Percentiles rank a stretch among this genome's conserved stretches.
phyloP scores from a whole-genome alignment of 1,140 invertebrate genomes.

The Aricia agestis region DNA sequence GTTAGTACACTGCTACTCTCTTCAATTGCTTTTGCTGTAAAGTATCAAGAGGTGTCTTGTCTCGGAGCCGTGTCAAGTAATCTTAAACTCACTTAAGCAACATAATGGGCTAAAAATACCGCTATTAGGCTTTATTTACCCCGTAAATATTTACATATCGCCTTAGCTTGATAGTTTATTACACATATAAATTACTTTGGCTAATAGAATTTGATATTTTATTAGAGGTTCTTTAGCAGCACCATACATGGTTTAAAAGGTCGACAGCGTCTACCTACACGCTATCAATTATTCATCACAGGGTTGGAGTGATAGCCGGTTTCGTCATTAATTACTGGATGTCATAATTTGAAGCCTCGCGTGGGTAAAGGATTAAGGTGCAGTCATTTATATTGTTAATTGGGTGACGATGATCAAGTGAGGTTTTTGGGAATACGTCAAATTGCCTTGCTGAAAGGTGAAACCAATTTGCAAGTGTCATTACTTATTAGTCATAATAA shows the following conservation, averaged over 20 bases:
- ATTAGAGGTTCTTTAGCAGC: not conserved
- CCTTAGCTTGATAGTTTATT: not conserved
- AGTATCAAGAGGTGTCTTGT: not conserved
- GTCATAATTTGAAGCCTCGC: conserved; percentile 44
- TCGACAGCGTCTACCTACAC: conserved; percentile 22
- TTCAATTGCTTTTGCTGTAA: too few species aligned
- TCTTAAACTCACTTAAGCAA: not conserved
- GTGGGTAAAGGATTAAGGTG: conserved; percentile 36
- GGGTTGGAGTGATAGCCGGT: conserved; percentile 27
- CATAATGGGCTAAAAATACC: not conserved
- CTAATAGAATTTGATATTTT: not conserved
- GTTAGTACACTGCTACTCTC: too few species aligned
- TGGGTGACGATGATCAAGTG: conserved; percentile 31
- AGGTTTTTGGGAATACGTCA: not conserved
- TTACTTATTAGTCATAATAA: not conserved
- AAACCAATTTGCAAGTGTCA: not conserved
- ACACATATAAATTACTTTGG: not conserved
- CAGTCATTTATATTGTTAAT: not conserved
- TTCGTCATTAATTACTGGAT: conserved; percentile 49
- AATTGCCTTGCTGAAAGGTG: not conserved
- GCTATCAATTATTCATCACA: conserved; percentile 33
- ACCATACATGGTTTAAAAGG: conserved; percentile 17
- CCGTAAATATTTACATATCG: not conserved
- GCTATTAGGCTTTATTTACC: not conserved
- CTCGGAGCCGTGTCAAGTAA: not conserved